Evolutionary conservation across 2,113 vertebrate species (phyloP), one percentile per base, ranked within the genome.

Genomic region (Gavialis gangeticus): DNA sequence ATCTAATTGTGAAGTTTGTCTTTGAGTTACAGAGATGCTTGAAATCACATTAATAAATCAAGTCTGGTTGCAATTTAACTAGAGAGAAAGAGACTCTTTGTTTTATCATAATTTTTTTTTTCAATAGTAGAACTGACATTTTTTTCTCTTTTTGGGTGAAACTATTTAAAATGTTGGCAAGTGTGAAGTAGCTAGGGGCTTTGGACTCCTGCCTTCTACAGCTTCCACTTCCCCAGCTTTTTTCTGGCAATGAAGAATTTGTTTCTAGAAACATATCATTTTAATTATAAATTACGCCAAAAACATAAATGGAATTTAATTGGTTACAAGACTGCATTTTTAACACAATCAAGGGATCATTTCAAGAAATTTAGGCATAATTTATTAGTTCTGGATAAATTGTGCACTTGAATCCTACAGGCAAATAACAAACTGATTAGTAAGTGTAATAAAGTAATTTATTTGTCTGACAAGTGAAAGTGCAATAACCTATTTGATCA

Each of bases 361-460:
- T 97, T 90, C 34, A 75, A 56, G 37, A 21, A 82, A 24, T 95
- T 96, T 94, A 95, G 56, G 15, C 56, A 91, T 96, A 94, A 97
- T 95, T 97, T 96, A 96, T 96, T 95, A 93, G 56, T 79, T 96
- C 84, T 94, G 87, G 85, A 86, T 67, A 96, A 94, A 69, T 77
- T 90, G 28, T 27, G 91, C 60, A 91, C 93, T 97, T 91, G 79
- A 91, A 93, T 95, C 94, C 97, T 94, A 88, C 63, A 97, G 97
- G 96, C 96, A 96, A 96, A 97, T 97, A 96, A 97, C 97, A 94
- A 96, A 96, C 91, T 84, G 94, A 97, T 97, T 97, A 97, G 88
- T 95, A 96, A 96, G 83, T 75, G 82, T 82, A 97, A 96, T 97
- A 95, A 97, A 96, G 75, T 88, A 91, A 94, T 92, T 97, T 95